phyloP scores from a whole-genome alignment of 2,113 vertebrate genomes.

The Sinosuthora webbiana region DNA sequence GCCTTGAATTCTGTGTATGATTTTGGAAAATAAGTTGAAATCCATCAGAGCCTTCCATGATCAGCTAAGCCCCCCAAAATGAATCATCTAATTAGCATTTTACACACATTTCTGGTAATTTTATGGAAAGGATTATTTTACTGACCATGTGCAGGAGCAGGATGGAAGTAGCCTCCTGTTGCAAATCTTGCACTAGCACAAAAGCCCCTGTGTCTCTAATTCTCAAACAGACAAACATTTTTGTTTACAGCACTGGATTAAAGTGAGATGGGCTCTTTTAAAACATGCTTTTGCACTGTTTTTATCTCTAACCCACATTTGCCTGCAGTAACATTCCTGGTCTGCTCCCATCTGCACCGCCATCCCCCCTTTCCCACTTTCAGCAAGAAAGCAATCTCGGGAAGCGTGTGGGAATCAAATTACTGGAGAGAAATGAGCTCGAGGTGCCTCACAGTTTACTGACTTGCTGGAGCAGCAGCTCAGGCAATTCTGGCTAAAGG shows the following conservation, averaged over 20 bases:
- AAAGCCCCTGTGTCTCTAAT: neutral
- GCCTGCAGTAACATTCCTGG: neutral
- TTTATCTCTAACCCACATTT: slow-evolving; percentile 4
- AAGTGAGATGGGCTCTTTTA: neutral
- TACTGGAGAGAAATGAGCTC: slow-evolving; percentile 76
- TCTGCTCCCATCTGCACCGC: neutral
- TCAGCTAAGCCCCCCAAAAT: neutral
- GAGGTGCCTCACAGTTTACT: slow-evolving; percentile 70
- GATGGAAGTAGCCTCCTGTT: neutral
- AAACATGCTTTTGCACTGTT: neutral
- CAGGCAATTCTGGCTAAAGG: slow-evolving; percentile 72
- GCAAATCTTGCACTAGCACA: neutral
- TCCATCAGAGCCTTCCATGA: neutral
- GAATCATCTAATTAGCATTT: neutral
- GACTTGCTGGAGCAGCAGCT: slow-evolving; percentile 73
- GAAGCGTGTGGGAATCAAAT: slow-evolving; percentile 74
- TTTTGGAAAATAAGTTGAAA: neutral
- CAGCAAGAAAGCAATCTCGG: slow-evolving; percentile 68
- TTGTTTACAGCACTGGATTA: neutral
- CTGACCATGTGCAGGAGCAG: neutral
- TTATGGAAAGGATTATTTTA: neutral
- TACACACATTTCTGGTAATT: neutral
- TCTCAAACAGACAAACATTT: neutral
- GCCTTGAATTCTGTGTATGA: neutral
- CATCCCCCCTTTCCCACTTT: neutral